Percentiles rank a stretch among this genome's conserved stretches.
Evolutionary conservation across 64 coral and sea anemone genomes (phyloP).

Genomic region (Dendronephthya gigantea): DNA sequence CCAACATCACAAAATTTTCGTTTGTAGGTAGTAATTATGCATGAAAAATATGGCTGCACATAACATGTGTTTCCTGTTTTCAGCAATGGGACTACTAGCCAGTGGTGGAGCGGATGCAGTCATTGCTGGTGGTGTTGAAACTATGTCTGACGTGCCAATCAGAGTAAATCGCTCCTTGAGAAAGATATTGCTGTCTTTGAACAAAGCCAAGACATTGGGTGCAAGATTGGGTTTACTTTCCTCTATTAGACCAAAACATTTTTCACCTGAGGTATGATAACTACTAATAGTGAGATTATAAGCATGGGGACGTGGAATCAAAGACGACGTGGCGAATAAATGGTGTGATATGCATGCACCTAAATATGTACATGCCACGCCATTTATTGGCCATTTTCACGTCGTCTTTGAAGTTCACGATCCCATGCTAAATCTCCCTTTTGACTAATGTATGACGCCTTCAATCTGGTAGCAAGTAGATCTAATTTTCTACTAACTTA

Average conservation of each 20-base stretch:
- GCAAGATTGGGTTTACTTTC: constrained; percentile 64
- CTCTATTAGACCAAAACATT: constrained; percentile 53
- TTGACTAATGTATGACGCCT: too few relatives aligned
- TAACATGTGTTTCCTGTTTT: background rate
- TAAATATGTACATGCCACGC: too few relatives aligned
- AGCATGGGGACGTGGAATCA: too few relatives aligned
- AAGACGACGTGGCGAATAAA: background rate
- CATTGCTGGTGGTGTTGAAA: constrained; percentile 83
- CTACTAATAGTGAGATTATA: background rate
- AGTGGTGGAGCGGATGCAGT: constrained; percentile 54
- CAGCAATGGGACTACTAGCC: too few relatives aligned
- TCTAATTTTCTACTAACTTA: too few relatives aligned
- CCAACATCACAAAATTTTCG: too few relatives aligned
- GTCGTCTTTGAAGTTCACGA: too few relatives aligned
- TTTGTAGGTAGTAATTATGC: too few relatives aligned
- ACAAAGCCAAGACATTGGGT: constrained; percentile 83
- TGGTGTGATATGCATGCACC: too few relatives aligned
- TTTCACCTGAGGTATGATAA: constrained; percentile 56
- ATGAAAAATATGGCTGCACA: background rate
- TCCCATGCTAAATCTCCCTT: too few relatives aligned
- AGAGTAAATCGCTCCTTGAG: constrained; percentile 81
- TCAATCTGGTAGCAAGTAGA: too few relatives aligned
- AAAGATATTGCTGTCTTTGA: constrained; percentile 77
- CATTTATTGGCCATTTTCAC: too few relatives aligned
- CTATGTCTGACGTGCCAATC: constrained; percentile 98